Conservation (phyloP, 2,113 vertebrate species). For the Sprattus sprattus region DNA sequence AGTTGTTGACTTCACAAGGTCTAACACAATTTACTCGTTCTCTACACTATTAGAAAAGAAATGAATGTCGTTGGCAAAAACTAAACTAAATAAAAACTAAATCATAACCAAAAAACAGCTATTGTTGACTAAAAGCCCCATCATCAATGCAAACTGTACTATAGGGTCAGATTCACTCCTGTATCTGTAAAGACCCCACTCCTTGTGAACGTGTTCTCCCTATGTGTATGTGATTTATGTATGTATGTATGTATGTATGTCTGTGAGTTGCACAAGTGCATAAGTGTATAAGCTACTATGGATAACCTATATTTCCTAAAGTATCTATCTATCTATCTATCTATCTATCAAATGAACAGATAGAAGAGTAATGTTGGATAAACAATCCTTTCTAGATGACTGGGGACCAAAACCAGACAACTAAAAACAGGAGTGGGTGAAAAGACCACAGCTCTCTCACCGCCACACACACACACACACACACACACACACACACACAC, state of each 20-base stretch:
- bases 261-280: too few species aligned
- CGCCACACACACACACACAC: too few species aligned
- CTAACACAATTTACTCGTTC: neutral
- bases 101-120: neutral
- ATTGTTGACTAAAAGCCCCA: neutral
- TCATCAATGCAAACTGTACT: neutral
- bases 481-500: too few species aligned
- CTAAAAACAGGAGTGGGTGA: neutral
- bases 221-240: too few species aligned
- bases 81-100: neutral
- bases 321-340: too few species aligned
- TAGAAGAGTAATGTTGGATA: neutral
- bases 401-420: neutral
- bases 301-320: too few species aligned
- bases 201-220: too few species aligned
- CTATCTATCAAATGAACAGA: neutral
- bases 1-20: too few species aligned
- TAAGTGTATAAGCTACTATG: too few species aligned
- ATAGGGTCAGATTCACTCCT: too few species aligned
- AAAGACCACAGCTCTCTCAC: neutral
- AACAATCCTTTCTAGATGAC: neutral
- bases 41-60: neutral
- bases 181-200: too few species aligned
- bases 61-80: neutral
- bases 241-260: too few species aligned